Evolutionary conservation across 2,888 invertebrate species (phyloP), one percentile per base, ranked within the genome.

Genomic region (Mantis religiosa): DNA sequence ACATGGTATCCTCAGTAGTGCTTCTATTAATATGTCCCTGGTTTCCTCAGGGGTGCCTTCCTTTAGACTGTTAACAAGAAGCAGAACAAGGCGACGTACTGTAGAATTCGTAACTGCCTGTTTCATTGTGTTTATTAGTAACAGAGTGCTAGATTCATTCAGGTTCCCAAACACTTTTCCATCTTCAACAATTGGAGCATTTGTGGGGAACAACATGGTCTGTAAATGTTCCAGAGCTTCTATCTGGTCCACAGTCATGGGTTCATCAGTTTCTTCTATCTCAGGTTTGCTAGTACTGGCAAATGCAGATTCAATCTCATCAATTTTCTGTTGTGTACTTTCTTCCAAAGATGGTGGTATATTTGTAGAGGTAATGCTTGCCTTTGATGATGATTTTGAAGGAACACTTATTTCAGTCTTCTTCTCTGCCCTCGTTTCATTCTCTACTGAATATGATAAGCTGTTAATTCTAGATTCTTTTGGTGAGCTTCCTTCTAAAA

Each of bases 41-140:
- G 96, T 96, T 89, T 96, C 95, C 91, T 96, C 96, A 90, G 95
- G 94, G 0, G 96, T 96, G 88, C 95, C 95, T 91, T 96, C 96
- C 91, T 95, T 91, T 95, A 95, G 87, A 96, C 95, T 71, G 91
- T 96, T 97, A 28, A 97, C 97, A 89, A 97, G 93, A 41, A 97
- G 93, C 54, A 97, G 93, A 89, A 97, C 96, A 54, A 97, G 93
- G 90, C 97, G 94, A 87, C 96, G 94, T 0, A 97, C 97, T 0
- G 96, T 95, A 14, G 90, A 86, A 87, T 89, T 90, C 2, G 89
- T 84, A 7, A 88, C 88, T 4, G 90, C 89, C 86, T 86, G 83
- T 92, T 96, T 96, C 97, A 97, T 97, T 82, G 97, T 96, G 90
- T 95, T 95, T 94, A 97, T 95, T 88, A 97, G 94, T 91, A 96